Evolutionary conservation across 2,113 vertebrate species (phyloP), one percentile per base, ranked within the genome.

Genomic region (Chlamydotis undulata): DNA sequence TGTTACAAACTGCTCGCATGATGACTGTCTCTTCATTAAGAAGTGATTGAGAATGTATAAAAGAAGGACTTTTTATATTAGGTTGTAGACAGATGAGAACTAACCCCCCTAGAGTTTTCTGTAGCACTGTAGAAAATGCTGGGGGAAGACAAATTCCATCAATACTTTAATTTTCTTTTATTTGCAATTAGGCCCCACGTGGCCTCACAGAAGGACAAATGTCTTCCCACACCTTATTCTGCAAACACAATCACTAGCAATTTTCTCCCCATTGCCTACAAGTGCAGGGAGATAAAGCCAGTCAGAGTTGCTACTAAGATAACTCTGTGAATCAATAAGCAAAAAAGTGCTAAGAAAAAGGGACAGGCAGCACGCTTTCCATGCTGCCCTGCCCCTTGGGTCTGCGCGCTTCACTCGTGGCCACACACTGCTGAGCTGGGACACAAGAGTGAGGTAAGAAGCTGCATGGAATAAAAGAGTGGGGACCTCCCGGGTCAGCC

Each of bases 1-100:
- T 92, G 18, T 82, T 84, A 71, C 21, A 93, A 95, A 88, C 52
- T 47, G 22, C 47, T 93, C 67, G 94, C 81, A 65, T n/a, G 56
- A 94, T 80, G 77, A 49, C 41, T 77, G 39, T 55, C 49, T 87
- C 60, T 85, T 93, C 83, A 77, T 94, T 94, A 93, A 89, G 47
- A 9, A 75, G 83, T 87, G 63, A 93, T 7, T 63, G 75, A 94
- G 74, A 95, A 76, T 13, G 19, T 70, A 39, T 82, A 35, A 84
- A 63, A 88, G 35, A 64, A 73, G 23, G 29, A n/a, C 33, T 79
- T 94, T 81, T 87, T 65, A 73, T 29, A 86, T 47, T n/a, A 78
- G 49, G 89, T 84, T n/a, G 43, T 41, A 79, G 16, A 13, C 3
- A n/a, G 26, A 64, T 43, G 65, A 94, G 43, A 93, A 52, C 31